Conservation (phyloP, 2,888 invertebrate genomes). For the Congeria kusceri region DNA sequence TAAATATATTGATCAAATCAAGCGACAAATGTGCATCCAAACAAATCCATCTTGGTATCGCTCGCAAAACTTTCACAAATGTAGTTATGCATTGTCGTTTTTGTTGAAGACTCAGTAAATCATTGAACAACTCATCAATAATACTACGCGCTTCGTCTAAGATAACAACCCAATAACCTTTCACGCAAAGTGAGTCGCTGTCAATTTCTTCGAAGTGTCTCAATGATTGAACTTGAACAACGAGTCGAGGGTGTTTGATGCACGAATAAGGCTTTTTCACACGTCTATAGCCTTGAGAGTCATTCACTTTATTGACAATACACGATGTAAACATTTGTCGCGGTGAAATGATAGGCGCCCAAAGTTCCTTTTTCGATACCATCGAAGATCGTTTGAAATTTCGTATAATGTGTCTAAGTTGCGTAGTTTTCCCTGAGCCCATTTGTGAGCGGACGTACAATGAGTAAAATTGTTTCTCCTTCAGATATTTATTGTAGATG, state of each 20-base stretch:
- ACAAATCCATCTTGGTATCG: conserved; percentile 23
- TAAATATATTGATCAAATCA: too few species aligned
- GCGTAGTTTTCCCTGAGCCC: conserved; percentile 20
- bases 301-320: too few species aligned
- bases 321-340: too few species aligned
- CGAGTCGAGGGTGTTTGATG: conserved; percentile 4
- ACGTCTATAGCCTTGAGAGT: too few species aligned
- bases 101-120: neutral
- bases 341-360: conserved; percentile 5
- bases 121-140: conserved; percentile 15
- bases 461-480: conserved; percentile 10
- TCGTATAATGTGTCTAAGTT: conserved; percentile 2
- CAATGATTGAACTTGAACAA: conserved; percentile 18
- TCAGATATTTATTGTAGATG: too few species aligned
- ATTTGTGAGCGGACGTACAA: conserved; percentile 21
- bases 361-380: neutral
- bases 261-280: too few species aligned
- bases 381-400: neutral
- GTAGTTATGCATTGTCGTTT: neutral
- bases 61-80: conserved; percentile 9
- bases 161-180: conserved; percentile 11
- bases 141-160: conserved; percentile 22
- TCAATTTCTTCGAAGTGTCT: conserved; percentile 16
- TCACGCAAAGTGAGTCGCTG: neutral
- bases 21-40: too few species aligned